Conservation (phyloP, 2,888 invertebrate genomes). For the Teleogryllus oceanicus region DNA sequence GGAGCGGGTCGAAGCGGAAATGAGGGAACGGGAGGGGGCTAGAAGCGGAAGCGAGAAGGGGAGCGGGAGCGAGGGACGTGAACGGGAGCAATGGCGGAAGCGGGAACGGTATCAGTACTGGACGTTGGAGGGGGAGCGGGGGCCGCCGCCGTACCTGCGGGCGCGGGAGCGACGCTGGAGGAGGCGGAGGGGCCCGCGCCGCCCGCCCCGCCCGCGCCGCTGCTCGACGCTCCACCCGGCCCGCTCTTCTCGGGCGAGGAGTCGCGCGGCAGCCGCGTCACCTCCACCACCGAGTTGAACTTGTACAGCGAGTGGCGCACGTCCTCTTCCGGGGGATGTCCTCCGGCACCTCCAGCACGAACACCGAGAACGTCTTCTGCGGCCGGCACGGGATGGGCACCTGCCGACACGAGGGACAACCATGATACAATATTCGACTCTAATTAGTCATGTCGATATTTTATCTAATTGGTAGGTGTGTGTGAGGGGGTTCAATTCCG, state of each 20-base stretch:
- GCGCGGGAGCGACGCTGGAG: slow-evolving; percentile 8
- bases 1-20: too few relatives aligned
- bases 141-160: neutral
- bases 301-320: slow-evolving; percentile 74
- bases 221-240: neutral
- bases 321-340: slow-evolving; percentile 84
- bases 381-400: slow-evolving; percentile 81
- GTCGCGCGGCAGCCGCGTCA: slow-evolving; percentile 58
- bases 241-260: neutral
- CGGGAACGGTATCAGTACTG: too few relatives aligned
- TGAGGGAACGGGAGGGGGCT: too few relatives aligned
- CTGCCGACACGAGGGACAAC: slow-evolving; percentile 46
- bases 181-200: slow-evolving; percentile 44
- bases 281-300: slow-evolving; percentile 63
- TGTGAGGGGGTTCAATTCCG: too few relatives aligned
- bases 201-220: slow-evolving; percentile 18
- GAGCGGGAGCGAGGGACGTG: too few relatives aligned
- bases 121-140: too few relatives aligned
- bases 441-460: too few relatives aligned
- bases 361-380: slow-evolving; percentile 80
- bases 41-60: too few relatives aligned
- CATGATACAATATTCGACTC: too few relatives aligned
- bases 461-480: too few relatives aligned
- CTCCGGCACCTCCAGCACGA: slow-evolving; percentile 78
- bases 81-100: too few relatives aligned